Percentiles rank a stretch among this genome's conserved stretches.
These are phyloP conservation scores for Oreochromis grahami DNA, from an alignment of 2,797 vertebrate species.

Conservation along the genomic window DNA sequence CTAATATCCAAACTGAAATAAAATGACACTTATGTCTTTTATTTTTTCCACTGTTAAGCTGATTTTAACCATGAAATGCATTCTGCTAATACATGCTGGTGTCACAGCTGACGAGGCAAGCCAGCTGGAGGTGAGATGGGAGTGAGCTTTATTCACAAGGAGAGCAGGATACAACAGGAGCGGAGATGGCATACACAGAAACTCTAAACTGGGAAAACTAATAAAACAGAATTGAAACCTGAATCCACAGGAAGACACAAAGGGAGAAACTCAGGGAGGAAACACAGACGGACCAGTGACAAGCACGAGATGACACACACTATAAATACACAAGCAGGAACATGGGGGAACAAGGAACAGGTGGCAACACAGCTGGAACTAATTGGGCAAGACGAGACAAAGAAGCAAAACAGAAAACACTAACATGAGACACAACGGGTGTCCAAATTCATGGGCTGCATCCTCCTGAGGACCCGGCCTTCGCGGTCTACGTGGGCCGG, in stretches of 20 bases:
- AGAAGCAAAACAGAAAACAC: too few relatives aligned
- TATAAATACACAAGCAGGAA: too few relatives aligned
- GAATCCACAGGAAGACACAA: background rate
- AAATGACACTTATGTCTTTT: background rate
- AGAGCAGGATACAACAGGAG: background rate
- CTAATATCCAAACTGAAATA: background rate
- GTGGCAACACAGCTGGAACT: too few relatives aligned
- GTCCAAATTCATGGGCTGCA: too few relatives aligned
- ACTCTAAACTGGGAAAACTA: background rate
- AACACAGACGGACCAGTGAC: background rate
- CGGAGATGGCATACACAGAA: background rate
- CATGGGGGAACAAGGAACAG: too few relatives aligned
- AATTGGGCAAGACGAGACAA: too few relatives aligned
- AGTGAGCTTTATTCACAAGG: background rate
- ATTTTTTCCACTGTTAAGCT: background rate
- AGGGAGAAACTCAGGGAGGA: background rate
- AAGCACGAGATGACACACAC: too few relatives aligned
- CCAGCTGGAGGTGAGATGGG: background rate
- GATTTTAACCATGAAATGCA: background rate
- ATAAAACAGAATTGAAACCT: background rate
- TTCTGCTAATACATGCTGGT: background rate
- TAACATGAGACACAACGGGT: too few relatives aligned
- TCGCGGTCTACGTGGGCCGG: too few relatives aligned
- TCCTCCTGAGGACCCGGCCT: too few relatives aligned
- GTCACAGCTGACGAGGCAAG: fast-evolving